These are phyloP conservation scores for Selenia dentaria DNA, from an alignment of 2,888 invertebrate species.

Conservation along the genomic window DNA sequence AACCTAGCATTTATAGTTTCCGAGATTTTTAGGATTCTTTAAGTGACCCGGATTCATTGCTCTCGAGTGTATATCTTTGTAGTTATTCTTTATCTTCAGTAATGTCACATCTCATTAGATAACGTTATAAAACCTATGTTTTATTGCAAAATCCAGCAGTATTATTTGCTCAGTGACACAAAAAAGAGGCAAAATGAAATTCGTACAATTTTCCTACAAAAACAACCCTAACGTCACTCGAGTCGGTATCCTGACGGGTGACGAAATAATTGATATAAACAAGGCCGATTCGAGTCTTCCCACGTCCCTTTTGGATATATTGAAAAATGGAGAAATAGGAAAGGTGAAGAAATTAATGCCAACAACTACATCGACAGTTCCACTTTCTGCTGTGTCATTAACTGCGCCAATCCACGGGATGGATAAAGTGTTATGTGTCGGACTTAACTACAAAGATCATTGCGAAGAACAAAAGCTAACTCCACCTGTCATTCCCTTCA, in stretches of 20 bases:
- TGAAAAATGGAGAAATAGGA: slow-evolving; percentile 52
- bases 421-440: slow-evolving; percentile 92
- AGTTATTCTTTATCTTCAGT: slow-evolving; percentile 17
- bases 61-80: slow-evolving; percentile 12
- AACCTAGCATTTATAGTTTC: too few relatives aligned
- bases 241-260: slow-evolving; percentile 85
- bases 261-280: slow-evolving; percentile 86
- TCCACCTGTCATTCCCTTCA: slow-evolving; percentile 88
- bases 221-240: slow-evolving; percentile 75
- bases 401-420: slow-evolving; percentile 87
- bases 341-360: slow-evolving; percentile 45
- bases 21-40: too few relatives aligned
- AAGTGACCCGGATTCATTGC: too few relatives aligned
- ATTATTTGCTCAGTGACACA: slow-evolving; percentile 14
- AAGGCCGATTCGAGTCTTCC: slow-evolving; percentile 74
- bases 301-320: slow-evolving; percentile 64
- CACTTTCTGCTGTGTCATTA: slow-evolving; percentile 37
- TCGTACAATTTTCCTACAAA: slow-evolving; percentile 86
- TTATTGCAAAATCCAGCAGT: slow-evolving; percentile 11
- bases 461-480: slow-evolving; percentile 90
- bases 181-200: slow-evolving; percentile 76
- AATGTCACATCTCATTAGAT: slow-evolving; percentile 10
- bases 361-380: slow-evolving; percentile 24
- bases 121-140: slow-evolving; percentile 8
- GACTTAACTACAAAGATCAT: slow-evolving; percentile 92